phyloP scores from a whole-genome alignment of 2,888 invertebrate genomes.

The Volucella inanis region DNA sequence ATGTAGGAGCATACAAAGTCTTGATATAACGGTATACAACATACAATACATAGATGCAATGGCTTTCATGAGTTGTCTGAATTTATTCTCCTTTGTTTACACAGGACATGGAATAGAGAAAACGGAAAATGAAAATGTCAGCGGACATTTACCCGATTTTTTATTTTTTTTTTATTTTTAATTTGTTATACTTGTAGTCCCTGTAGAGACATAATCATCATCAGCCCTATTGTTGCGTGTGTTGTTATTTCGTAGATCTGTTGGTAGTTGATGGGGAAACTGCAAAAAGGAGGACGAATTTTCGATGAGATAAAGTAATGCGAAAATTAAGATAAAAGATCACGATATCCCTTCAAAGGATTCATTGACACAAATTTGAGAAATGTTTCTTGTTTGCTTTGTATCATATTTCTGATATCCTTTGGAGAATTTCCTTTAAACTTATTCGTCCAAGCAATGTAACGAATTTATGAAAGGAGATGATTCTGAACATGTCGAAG shows the following conservation, averaged over 20 bases:
- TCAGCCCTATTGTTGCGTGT: not conserved
- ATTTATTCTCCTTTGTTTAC: constrained; percentile 25
- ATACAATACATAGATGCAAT: no score
- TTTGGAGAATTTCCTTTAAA: constrained; percentile 20
- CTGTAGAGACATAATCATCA: constrained; percentile 8
- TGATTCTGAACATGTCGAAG: no score
- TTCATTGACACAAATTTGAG: constrained; percentile 13
- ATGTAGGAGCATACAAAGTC: constrained; percentile 10
- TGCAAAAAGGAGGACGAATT: not conserved
- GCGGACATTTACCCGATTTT: constrained; percentile 21
- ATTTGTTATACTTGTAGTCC: constrained; percentile 24
- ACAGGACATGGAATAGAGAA: constrained; percentile 1
- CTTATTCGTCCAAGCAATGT: not conserved
- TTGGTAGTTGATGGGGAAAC: constrained; percentile 11
- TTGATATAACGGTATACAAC: not conserved
- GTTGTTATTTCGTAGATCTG: not conserved
- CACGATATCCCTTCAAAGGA: constrained; percentile 40
- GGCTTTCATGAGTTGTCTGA: not conserved
- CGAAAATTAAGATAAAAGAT: constrained; percentile 42
- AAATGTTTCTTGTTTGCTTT: not conserved
- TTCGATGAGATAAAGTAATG: constrained; percentile 37
- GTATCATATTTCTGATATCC: constrained; percentile 18
- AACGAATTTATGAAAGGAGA: no score
- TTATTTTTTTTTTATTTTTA: constrained; percentile 34
- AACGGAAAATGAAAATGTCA: constrained; percentile 14